These are phyloP conservation scores for Prunella fulvescens DNA, from an alignment of 2,113 vertebrate species.

Conservation along the genomic window DNA sequence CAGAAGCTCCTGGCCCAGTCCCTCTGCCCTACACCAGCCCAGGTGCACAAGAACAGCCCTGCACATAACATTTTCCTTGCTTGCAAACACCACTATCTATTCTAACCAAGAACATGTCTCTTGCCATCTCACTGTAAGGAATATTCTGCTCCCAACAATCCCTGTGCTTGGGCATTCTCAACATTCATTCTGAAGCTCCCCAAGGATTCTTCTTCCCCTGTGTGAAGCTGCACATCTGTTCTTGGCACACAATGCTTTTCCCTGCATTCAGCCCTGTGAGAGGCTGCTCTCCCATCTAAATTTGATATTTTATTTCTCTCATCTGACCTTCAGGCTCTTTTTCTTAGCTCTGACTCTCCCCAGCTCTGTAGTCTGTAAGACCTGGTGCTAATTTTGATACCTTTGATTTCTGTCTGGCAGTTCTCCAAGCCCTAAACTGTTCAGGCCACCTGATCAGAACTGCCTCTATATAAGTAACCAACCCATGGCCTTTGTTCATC, in stretches of 20 bases:
- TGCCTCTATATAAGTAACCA: not conserved
- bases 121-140: not conserved
- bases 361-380: not conserved
- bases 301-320: not conserved
- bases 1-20: not conserved
- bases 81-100: not conserved
- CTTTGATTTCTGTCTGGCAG: not conserved
- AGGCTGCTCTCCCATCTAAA: not conserved
- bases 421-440: not conserved
- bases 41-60: not conserved
- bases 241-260: not conserved
- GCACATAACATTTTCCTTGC: not conserved
- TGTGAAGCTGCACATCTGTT: not conserved
- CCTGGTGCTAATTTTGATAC: not conserved
- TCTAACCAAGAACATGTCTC: not conserved
- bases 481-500: not conserved
- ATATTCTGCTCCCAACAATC: not conserved
- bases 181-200: not conserved
- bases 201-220: not conserved
- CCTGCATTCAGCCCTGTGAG: not conserved
- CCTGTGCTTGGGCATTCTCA: not conserved
- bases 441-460: not conserved
- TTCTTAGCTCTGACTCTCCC: not conserved
- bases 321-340: not conserved
- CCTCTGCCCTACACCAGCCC: not conserved